Evolutionary conservation across 2,113 vertebrate species (phyloP).

Genomic region (Scophthalmus maximus): DNA sequence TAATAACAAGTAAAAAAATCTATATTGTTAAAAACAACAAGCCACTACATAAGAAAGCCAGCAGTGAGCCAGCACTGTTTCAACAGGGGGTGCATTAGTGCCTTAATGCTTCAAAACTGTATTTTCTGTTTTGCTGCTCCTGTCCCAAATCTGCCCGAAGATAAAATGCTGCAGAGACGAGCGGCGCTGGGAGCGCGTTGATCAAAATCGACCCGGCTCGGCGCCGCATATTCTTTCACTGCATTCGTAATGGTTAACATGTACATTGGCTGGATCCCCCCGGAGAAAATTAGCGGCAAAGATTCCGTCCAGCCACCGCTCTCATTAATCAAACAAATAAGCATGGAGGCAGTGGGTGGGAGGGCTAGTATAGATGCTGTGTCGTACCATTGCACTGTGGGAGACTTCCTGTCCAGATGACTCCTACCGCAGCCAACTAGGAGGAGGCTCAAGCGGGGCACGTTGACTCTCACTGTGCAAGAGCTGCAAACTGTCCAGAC

Average conservation of each 20-base stretch:
- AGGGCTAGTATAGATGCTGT: conserved; percentile 34
- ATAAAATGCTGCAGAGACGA: conserved; percentile 38
- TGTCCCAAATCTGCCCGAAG: conserved; percentile 49
- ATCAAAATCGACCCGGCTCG: conserved; percentile 41
- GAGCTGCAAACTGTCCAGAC: conserved; percentile 6
- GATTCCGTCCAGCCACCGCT: conserved; percentile 37
- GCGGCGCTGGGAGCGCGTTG: conserved; percentile 28
- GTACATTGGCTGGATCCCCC: conserved; percentile 39
- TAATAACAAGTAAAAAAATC: conserved; percentile 4
- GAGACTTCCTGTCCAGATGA: conserved; percentile 67
- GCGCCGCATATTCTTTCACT: conserved; percentile 48
- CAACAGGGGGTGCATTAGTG: conserved; percentile 24
- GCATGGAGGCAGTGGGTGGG: conserved; percentile 34
- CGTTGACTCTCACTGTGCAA: conserved; percentile 1
- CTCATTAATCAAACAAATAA: conserved; percentile 65
- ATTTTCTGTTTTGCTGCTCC: conserved; percentile 50
- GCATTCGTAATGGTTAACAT: conserved; percentile 57
- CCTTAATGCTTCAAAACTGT: conserved; percentile 43
- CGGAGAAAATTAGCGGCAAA: conserved; percentile 60
- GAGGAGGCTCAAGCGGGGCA: conserved; percentile 27
- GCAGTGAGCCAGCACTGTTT: conserved; percentile 5
- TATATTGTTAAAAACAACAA: conserved; percentile 1
- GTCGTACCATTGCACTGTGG: conserved; percentile 45
- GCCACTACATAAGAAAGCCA: not conserved
- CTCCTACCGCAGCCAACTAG: conserved; percentile 47